These are phyloP conservation scores for Ciconia maguari DNA, from an alignment of 2,113 vertebrate genomes.

Conservation along the genomic window DNA sequence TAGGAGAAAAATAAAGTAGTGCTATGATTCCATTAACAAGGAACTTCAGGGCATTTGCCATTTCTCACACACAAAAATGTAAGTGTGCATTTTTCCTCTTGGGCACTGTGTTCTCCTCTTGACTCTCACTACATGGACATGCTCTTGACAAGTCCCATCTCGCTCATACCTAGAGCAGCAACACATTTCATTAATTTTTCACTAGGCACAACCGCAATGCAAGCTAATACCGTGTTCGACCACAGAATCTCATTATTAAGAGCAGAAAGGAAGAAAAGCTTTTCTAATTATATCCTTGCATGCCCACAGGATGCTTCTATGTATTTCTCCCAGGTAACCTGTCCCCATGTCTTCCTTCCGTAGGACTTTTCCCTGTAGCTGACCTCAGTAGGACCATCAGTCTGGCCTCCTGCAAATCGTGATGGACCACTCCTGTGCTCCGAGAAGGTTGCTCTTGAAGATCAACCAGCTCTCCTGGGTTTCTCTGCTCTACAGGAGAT, in stretches of 20 bases:
- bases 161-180: not conserved
- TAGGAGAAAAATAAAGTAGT: fast-evolving
- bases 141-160: not conserved
- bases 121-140: fast-evolving
- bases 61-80: not conserved
- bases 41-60: not conserved
- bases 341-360: no score
- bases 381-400: no score
- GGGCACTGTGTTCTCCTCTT: not conserved
- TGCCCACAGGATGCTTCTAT: no score
- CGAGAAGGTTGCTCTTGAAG: no score
- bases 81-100: fast-evolving
- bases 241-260: no score
- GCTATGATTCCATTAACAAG: fast-evolving
- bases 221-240: fast-evolving
- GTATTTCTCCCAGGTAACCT: no score
- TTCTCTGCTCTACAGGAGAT: no score
- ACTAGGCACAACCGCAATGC: not conserved
- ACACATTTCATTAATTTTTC: not conserved
- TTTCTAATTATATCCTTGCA: not conserved
- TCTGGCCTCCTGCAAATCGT: no score
- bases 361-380: no score
- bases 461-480: no score
- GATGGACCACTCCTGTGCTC: no score
- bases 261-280: not conserved